Evolutionary conservation across 35 echinoderm and acorn worm species (phyloP), one percentile per base, ranked within the genome.

Genomic region (Patiria miniata): DNA sequence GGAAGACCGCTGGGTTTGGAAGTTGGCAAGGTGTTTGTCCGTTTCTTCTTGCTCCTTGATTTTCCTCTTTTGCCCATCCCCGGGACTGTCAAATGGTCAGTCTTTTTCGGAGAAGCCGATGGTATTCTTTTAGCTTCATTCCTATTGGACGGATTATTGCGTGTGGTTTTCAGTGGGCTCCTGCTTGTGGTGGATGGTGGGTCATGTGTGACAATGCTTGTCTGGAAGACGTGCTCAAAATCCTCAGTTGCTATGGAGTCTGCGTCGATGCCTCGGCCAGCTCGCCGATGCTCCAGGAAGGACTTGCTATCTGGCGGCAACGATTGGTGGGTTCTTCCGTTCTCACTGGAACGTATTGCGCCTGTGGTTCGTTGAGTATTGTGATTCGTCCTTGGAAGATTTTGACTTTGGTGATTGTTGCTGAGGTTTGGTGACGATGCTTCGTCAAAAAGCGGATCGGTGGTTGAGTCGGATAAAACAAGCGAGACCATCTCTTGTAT

Each of bases 231-330:
- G 8, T 39, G 52, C 55, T 95, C 93, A 91, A 91, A 95, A 42
- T 95, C 93, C 82, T 95, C 93, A 5, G 93, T 95, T 23, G 93
- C 93, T 19, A 95, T 82, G 37, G 93, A 95, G 16, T 94, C 92
- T 18, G 86, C n/a, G 37, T 91, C 93, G 77, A 77, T 76, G 22
- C 68, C 55, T 32, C 34, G 61, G 2, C 30, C 68, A 21, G 52
- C 34, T 21, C 68, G 68, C 19, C 68, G 33, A 30, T 69, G n/a
- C 51, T 83, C 79, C 44, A 26, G 21, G 37, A 90, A n/a, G 9
- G 60, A 39, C n/a, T 28, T 21, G 15, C 81, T 80, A 8, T 79
- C 69, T 36, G 78, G 79, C 2, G 68, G 36, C 19, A 58, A 51
- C 58, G 78, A 22, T 12, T 32, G 44, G 5, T 1, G n/a, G 12